phyloP scores from a whole-genome alignment of 2,113 vertebrate species.

The Eudyptes chrysolophus region DNA sequence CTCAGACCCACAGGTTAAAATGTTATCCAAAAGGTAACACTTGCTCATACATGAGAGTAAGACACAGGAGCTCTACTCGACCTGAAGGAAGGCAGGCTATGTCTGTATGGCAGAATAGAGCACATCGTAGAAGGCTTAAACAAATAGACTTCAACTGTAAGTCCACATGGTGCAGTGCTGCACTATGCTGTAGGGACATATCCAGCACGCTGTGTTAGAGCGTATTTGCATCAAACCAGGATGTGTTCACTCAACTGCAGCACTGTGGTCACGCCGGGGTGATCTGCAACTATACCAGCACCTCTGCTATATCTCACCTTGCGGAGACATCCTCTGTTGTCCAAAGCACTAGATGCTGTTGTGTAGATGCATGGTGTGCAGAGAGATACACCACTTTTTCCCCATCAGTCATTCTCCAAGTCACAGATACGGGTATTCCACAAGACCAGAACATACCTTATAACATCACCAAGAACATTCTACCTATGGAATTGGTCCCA shows the following conservation, averaged over 20 bases:
- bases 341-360: not conserved
- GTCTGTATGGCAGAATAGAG: not conserved
- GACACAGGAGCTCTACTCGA: not conserved
- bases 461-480: not conserved
- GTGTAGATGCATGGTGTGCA: not conserved
- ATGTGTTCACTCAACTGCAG: not conserved
- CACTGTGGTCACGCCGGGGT: accelerated
- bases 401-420: not conserved
- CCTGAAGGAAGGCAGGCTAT: not conserved
- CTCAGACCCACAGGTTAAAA: not conserved
- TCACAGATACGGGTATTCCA: not conserved
- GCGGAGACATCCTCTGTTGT: not conserved
- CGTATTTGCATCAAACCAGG: not conserved
- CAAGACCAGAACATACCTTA: not conserved
- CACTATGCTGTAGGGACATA: not conserved
- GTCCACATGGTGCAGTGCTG: too few species aligned
- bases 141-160: not conserved
- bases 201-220: accelerated
- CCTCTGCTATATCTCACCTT: not conserved
- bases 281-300: not conserved
- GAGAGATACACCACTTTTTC: not conserved
- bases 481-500: not conserved
- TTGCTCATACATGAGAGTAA: not conserved
- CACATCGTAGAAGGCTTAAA: not conserved
- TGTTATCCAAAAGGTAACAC: not conserved